Percentiles rank a stretch among this genome's conserved stretches.
Conservation (phyloP, 2,888 invertebrate species). For the Eugnorisma glareosa region DNA sequence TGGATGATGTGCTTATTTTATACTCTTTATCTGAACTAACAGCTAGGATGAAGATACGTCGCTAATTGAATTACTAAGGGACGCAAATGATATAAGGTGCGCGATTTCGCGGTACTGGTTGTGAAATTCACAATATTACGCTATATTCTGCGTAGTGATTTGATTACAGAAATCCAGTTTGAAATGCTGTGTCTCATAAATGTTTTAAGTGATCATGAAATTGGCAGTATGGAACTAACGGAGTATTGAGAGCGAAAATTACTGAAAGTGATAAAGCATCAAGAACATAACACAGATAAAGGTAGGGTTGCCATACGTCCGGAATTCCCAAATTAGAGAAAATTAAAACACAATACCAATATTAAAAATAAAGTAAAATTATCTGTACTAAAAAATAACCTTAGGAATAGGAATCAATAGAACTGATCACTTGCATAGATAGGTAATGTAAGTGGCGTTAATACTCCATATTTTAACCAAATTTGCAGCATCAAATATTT, state of each 20-base stretch:
- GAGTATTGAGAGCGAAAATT: neutral
- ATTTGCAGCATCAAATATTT: too few species aligned
- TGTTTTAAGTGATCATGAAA: neutral
- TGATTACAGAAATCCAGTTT: neutral
- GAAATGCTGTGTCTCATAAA: neutral
- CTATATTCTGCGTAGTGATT: neutral
- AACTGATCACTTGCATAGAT: too few species aligned
- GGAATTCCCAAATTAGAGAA: too few species aligned
- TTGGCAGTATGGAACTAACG: neutral
- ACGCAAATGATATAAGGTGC: slow-evolving; percentile 19
- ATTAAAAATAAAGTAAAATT: too few species aligned
- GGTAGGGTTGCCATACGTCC: too few species aligned
- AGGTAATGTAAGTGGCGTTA: too few species aligned
- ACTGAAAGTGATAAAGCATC: neutral
- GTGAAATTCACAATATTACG: neutral
- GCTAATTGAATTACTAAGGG: slow-evolving; percentile 35
- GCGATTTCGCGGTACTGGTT: slow-evolving; percentile 1
- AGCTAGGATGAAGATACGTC: slow-evolving; percentile 27
- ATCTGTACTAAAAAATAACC: too few species aligned
- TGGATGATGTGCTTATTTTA: slow-evolving; percentile 2
- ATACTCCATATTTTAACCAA: too few species aligned
- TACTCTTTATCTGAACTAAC: slow-evolving; percentile 13
- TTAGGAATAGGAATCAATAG: too few species aligned
- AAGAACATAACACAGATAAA: too few species aligned
- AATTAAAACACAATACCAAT: too few species aligned